Evolutionary conservation across 2,888 invertebrate genomes (phyloP).

Genomic region (Stenchaetothrips biformis): DNA sequence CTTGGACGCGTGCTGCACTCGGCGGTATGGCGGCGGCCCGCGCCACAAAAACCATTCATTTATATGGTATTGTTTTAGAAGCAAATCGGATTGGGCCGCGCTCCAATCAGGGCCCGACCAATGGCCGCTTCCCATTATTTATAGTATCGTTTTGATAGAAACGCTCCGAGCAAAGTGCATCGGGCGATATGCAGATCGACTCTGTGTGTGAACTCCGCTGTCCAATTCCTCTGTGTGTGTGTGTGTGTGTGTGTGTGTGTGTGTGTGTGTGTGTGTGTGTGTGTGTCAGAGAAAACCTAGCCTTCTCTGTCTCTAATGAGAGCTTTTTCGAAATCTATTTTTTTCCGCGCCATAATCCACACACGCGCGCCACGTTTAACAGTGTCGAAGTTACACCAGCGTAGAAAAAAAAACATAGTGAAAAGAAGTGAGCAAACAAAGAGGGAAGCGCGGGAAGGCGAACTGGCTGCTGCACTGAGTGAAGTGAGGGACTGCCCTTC

Average conservation of each 20-base stretch:
- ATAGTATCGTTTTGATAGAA: background rate
- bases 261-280: background rate
- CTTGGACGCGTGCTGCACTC: background rate
- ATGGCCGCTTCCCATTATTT: background rate
- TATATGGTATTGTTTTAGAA: constrained; percentile 16
- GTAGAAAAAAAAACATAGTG: no score
- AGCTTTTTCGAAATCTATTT: no score
- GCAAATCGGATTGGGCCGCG: constrained; percentile 10
- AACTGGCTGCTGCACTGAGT: background rate
- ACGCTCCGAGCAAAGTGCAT: constrained; percentile 1
- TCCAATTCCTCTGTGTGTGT: background rate
- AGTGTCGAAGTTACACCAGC: no score
- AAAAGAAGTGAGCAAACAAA: background rate
- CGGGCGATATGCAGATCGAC: background rate
- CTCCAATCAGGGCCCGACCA: background rate
- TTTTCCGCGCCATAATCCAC: no score
- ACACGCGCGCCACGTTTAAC: no score
- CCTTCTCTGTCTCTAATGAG: no score
- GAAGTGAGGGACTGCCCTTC: no score
- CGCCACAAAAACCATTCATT: constrained; percentile 15
- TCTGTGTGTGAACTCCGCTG: background rate
- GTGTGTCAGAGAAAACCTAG: background rate
- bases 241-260: constrained; percentile 9
- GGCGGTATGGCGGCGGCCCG: background rate
- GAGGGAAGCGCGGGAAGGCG: background rate